Percentiles rank a stretch among this genome's conserved stretches.
These are phyloP conservation scores for Napeogenes inachia DNA, from an alignment of 2,888 invertebrate species.

Conservation along the genomic window DNA sequence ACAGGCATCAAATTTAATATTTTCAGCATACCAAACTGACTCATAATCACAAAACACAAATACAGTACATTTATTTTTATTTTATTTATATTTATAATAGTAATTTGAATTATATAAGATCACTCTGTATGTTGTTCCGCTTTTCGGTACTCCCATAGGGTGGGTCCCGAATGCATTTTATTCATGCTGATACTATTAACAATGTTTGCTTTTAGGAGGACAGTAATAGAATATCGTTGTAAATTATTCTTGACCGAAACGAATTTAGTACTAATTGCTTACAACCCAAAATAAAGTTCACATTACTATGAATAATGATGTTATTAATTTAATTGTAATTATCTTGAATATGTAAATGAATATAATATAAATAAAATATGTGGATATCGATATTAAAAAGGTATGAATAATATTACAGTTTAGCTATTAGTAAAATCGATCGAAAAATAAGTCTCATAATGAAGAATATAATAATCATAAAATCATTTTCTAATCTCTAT, in stretches of 20 bases:
- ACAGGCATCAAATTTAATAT: no score
- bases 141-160: constrained; percentile 38
- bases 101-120: constrained; percentile 31
- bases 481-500: neutral
- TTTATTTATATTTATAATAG: no score
- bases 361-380: no score
- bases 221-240: constrained; percentile 40
- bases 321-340: no score
- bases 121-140: constrained; percentile 33
- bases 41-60: no score
- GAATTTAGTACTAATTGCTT: no score
- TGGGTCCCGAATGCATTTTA: constrained; percentile 43
- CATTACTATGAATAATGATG: no score
- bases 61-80: no score
- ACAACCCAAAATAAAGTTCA: no score
- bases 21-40: no score
- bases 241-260: neutral
- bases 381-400: no score
- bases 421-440: neutral
- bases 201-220: constrained; percentile 37
- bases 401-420: neutral
- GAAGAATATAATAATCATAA: neutral
- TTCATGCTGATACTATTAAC: constrained; percentile 48
- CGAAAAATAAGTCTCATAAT: neutral
- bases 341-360: no score